Percentiles rank a stretch among this genome's conserved stretches.
Evolutionary conservation across 2,113 vertebrate genomes (phyloP).

Genomic region (Pluvianellus socialis): DNA sequence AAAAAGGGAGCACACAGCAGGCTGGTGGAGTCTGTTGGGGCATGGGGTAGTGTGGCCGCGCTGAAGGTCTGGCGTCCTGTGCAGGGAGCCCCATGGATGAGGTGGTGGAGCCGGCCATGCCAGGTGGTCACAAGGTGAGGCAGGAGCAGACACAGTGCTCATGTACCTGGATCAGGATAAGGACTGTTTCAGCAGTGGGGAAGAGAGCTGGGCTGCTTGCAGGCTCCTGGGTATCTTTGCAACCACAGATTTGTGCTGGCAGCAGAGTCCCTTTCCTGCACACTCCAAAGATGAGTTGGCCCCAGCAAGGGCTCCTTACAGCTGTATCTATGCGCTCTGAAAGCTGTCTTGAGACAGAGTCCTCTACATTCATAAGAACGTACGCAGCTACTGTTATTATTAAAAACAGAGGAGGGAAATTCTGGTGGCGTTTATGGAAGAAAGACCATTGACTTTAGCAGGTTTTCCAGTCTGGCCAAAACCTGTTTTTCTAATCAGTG

Average conservation of each 20-base stretch:
- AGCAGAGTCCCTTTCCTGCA: not conserved
- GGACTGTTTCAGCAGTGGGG: not conserved
- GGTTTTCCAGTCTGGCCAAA: not conserved
- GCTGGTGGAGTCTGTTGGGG: not conserved
- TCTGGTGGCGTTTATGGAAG: not conserved
- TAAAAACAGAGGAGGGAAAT: not conserved
- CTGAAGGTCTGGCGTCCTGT: not conserved
- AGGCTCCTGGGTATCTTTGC: not conserved
- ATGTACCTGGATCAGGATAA: not conserved
- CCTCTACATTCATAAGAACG: not conserved
- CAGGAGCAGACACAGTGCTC: rapidly evolving
- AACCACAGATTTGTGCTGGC: not conserved
- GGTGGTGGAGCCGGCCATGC: not conserved
- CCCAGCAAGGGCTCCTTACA: not conserved
- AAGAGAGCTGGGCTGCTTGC: not conserved
- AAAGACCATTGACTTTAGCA: not conserved
- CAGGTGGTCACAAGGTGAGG: not conserved
- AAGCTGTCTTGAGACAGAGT: not conserved
- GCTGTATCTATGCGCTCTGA: not conserved
- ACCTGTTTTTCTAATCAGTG: not conserved
- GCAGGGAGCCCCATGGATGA: not conserved
- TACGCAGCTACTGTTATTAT: not conserved
- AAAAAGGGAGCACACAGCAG: not conserved
- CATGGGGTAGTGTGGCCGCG: not conserved
- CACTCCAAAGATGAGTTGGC: not conserved